A percentile compares a stretch with the other conserved stretches of the same genome.
Evolutionary conservation across 2,113 vertebrate genomes (phyloP).

Genomic region (Rhea pennata): DNA sequence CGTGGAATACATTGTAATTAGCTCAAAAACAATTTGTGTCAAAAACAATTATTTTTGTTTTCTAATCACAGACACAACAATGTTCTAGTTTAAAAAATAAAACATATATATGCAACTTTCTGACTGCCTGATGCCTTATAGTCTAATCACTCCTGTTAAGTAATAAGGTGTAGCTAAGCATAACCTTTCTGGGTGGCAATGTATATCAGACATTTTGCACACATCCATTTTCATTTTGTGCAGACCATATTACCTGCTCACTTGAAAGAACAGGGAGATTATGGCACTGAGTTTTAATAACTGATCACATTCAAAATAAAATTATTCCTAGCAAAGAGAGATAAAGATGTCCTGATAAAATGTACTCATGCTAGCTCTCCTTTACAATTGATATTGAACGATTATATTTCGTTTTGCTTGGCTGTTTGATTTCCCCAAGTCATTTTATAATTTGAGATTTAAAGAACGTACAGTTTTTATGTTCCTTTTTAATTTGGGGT

Average conservation of each 20-base stretch:
- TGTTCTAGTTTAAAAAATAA: neutral
- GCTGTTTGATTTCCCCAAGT: constrained; percentile 15
- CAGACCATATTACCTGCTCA: neutral
- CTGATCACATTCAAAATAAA: neutral
- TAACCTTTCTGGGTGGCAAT: neutral
- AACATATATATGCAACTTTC: neutral
- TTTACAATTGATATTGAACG: neutral
- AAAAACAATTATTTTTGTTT: constrained; percentile 50
- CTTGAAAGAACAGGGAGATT: neutral
- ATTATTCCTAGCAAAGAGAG: neutral
- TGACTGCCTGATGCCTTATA: neutral
- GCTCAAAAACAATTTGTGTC: constrained; percentile 47
- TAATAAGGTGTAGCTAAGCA: neutral
- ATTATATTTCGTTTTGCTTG: neutral
- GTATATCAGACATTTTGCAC: neutral
- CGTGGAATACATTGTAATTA: constrained; percentile 34
- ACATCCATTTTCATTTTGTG: neutral
- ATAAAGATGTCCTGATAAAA: neutral
- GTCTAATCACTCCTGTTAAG: neutral
- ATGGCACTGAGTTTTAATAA: neutral
- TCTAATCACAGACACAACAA: constrained; percentile 29
- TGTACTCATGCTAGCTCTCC: neutral
- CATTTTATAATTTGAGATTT: constrained; percentile 29
- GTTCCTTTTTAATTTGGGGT: constrained; percentile 11
- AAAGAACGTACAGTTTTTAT: neutral